These are phyloP conservation scores for Amphiprion ocellaris DNA, from an alignment of 2,113 vertebrate species.

Conservation along the genomic window DNA sequence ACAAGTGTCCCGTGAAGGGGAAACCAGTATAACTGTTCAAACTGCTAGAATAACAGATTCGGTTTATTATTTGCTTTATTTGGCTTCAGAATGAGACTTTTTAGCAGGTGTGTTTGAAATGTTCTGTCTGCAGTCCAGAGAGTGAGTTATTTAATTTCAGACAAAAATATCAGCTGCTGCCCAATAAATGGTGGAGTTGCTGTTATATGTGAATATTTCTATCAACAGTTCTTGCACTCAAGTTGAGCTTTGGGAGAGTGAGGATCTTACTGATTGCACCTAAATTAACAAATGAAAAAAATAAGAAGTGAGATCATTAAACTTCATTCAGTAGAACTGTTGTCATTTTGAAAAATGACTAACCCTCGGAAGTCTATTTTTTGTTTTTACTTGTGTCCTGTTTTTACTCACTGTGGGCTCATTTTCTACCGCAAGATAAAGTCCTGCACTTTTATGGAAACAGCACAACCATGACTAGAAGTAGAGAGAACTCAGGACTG, in stretches of 20 bases:
- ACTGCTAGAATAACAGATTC: conserved; percentile 3
- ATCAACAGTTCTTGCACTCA: conserved; percentile 8
- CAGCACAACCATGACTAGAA: no score
- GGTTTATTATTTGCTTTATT: conserved; percentile 44
- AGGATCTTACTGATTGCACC: not conserved
- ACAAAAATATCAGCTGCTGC: conserved; percentile 29
- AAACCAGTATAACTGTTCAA: conserved; percentile 7
- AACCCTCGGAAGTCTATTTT: no score
- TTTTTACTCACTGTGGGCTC: no score
- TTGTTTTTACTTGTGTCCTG: no score
- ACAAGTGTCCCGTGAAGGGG: conserved; percentile 3
- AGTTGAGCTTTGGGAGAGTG: conserved; percentile 15
- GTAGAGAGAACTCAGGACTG: no score
- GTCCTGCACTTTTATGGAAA: no score
- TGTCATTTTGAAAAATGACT: not conserved
- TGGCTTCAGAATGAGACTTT: conserved; percentile 40
- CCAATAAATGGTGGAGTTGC: not conserved
- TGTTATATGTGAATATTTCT: conserved; percentile 1
- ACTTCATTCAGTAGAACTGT: not conserved
- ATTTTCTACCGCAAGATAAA: no score
- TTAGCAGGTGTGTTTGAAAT: conserved; percentile 21
- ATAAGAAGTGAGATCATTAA: conserved; percentile 7
- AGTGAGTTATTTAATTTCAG: conserved; percentile 25
- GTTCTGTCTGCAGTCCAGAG: conserved; percentile 5
- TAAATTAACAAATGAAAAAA: conserved; percentile 34